Percentiles rank a stretch among this genome's conserved stretches.
phyloP scores from a whole-genome alignment of 2,113 vertebrate genomes.

The Gallinago media region DNA sequence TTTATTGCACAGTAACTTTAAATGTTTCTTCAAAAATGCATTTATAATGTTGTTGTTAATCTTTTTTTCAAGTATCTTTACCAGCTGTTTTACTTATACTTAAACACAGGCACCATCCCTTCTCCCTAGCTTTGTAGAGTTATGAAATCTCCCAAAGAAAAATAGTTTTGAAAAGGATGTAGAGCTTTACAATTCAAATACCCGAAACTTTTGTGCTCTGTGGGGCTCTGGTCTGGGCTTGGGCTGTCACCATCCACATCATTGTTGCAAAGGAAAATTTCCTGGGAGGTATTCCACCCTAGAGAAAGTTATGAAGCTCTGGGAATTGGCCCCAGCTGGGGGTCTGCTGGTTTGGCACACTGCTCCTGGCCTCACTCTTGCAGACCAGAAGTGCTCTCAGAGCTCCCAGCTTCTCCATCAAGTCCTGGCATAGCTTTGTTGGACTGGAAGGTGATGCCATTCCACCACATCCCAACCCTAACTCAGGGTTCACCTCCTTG shows the following conservation, averaged over 20 bases:
- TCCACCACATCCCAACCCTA: background rate
- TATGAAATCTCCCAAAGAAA: slow-evolving; percentile 60
- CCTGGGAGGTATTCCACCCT: background rate
- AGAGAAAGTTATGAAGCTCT: background rate
- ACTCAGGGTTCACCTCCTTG: background rate
- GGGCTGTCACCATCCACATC: background rate
- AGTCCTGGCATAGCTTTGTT: background rate
- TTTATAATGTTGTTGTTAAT: slow-evolving; percentile 84
- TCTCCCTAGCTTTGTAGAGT: slow-evolving; percentile 34
- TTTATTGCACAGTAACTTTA: slow-evolving; percentile 84
- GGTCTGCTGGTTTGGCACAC: background rate
- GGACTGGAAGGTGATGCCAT: background rate
- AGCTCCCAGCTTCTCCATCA: rapidly evolving
- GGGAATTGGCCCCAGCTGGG: background rate
- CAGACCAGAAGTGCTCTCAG: background rate
- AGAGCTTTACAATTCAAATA: background rate
- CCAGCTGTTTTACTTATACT: slow-evolving; percentile 81
- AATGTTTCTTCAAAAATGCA: slow-evolving; percentile 83
- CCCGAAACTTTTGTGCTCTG: background rate
- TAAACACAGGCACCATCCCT: slow-evolving; percentile 48
- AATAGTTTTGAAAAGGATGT: background rate
- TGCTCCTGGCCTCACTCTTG: background rate
- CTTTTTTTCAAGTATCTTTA: slow-evolving; percentile 76
- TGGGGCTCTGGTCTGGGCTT: background rate
- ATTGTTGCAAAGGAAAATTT: background rate